Conservation (phyloP, 2,797 vertebrate species). For the Ambastaia sidthimunki region DNA sequence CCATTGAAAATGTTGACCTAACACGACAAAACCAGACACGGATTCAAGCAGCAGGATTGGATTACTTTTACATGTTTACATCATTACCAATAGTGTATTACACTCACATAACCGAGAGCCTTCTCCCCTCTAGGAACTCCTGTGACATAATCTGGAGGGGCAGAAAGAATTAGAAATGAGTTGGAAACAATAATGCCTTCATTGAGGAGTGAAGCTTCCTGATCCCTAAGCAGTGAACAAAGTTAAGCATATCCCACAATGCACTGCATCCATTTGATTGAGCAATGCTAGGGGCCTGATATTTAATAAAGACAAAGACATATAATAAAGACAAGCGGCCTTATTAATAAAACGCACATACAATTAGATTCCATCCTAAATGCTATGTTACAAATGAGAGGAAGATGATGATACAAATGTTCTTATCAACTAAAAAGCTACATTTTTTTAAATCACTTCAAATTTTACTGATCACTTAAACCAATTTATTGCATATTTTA, state of each 20-base stretch:
- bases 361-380: too few species aligned
- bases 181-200: constrained; percentile 9
- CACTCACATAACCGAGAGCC: constrained; percentile 91
- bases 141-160: constrained; percentile 87
- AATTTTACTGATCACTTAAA: too few species aligned
- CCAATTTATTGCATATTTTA: too few species aligned
- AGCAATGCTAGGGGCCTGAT: background rate
- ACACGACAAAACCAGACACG: constrained; percentile 50
- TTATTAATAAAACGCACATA: too few species aligned
- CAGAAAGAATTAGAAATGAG: constrained; percentile 17
- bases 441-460: too few species aligned
- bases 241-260: constrained; percentile 7
- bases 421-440: too few species aligned
- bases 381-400: too few species aligned
- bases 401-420: too few species aligned
- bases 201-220: constrained; percentile 5
- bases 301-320: too few species aligned
- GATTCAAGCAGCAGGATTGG: background rate
- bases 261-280: background rate
- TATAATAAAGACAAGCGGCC: too few species aligned
- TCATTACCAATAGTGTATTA: constrained; percentile 10
- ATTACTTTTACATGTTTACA: constrained; percentile 14
- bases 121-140: constrained; percentile 93
- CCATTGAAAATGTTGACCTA: constrained; percentile 95
- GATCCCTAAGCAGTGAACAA: background rate